Base-by-base conservation (phyloP, 2,888 invertebrate genomes). In the Cheilosia impressa region DNA sequence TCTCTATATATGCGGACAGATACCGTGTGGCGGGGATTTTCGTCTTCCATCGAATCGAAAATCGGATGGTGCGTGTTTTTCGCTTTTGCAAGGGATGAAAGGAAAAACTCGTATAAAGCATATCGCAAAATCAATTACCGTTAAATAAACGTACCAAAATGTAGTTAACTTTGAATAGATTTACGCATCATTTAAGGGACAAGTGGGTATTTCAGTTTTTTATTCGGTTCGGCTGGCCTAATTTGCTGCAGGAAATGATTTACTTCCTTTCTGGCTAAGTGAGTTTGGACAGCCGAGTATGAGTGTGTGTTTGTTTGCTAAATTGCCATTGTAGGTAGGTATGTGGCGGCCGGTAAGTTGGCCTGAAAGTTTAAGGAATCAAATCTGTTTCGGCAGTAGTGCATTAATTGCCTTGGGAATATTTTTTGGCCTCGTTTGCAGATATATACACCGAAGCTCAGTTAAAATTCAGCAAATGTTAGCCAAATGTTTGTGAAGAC, bases 181-280 rank as follows among this genome's bases (percentile, higher is more conserved):
- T 88, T 87, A 87, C 88, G 88, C 88, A 87, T 88, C 88, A 88
- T 88, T 88, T 87, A 88, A 87, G 57, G 77, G 60, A 88, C 85
- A 87, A 88, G 88, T 88, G 88, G 85, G 83, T 80, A 58, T 47
- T 55, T 50, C 43, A 55, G 6, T 55, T 69, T 71, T 57, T 38
- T 27, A 17, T 68, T 63, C 58, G 72, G 6, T 71, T 68, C 43
- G 47, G 68, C 43, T 60, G 76, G 52, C 31, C 68, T 68, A 77
- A 77, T 77, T 77, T 77, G 68, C 53, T 60, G 50, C 13, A 31
- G 68, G 43, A 77, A 60, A 53, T 60, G 15, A 24, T 77, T 77
- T 58, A 34, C 50, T 57, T 27, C 15, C 15, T 31, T 34, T 34
- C 57, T 19, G 15, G 13, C n/a, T 19, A n/a, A 41, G 6, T 9